A percentile compares a stretch with the other conserved stretches of the same genome.
Evolutionary conservation across 2,113 vertebrate genomes (phyloP).

Genomic region (Phrynosoma platyrhinos): DNA sequence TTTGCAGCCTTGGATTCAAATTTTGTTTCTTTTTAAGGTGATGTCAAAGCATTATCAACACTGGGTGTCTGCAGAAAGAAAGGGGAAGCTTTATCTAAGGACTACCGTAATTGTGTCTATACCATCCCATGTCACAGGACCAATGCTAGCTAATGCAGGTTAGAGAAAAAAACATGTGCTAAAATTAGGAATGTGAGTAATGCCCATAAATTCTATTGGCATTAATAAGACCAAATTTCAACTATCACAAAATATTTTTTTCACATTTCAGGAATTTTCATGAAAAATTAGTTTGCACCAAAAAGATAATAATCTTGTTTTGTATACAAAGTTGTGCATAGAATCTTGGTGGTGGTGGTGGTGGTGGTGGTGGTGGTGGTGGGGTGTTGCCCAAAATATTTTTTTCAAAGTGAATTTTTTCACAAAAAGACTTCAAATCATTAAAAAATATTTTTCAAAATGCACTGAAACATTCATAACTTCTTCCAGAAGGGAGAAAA

Average conservation of each 20-base stretch:
- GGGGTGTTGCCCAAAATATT: no score
- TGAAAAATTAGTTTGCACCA: no score
- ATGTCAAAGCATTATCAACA: background rate
- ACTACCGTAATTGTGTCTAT: background rate
- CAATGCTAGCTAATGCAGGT: background rate
- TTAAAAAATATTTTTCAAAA: background rate
- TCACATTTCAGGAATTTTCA: no score
- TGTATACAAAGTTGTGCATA: no score
- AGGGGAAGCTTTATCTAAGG: background rate
- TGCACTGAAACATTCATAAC: background rate
- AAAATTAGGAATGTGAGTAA: background rate
- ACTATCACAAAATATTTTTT: no score
- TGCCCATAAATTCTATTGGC: no score
- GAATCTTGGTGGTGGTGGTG: no score
- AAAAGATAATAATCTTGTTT: no score
- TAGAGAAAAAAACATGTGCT: background rate
- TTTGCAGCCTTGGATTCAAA: background rate
- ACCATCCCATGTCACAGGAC: background rate
- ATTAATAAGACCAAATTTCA: background rate
- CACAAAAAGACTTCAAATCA: background rate
- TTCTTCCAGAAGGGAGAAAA: no score
- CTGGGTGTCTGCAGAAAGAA: constrained; percentile 9
- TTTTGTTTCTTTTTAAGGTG: background rate
- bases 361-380: no score
- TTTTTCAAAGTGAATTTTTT: no score